A percentile compares a stretch with the other conserved stretches of the same genome.
Evolutionary conservation across 1,140 invertebrate species (phyloP).

Genomic region (Lepidotrigona ventralis): DNA sequence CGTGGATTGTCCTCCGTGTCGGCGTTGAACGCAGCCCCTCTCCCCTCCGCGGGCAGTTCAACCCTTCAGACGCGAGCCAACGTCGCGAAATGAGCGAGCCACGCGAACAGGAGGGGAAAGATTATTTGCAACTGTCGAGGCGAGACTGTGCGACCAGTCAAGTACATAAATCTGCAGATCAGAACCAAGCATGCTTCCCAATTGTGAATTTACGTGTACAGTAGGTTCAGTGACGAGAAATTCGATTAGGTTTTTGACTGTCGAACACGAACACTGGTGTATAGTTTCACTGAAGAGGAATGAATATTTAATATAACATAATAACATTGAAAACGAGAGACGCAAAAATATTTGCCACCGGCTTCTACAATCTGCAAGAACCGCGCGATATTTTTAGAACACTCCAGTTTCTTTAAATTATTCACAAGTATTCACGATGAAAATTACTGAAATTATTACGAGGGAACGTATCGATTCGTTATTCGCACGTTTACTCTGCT

Average conservation of each 20-base stretch:
- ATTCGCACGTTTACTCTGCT: too few relatives aligned
- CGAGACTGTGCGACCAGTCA: constrained; percentile 18
- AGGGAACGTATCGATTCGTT: too few relatives aligned
- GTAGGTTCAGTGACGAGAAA: background rate
- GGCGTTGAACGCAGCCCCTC: background rate
- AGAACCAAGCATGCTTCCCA: background rate
- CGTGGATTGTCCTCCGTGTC: constrained; percentile 38
- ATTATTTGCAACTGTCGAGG: constrained; percentile 55
- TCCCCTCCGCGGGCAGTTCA: background rate
- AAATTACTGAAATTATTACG: too few relatives aligned
- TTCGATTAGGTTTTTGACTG: too few relatives aligned
- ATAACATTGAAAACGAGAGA: too few relatives aligned
- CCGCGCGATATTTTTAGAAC: too few relatives aligned
- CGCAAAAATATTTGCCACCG: too few relatives aligned
- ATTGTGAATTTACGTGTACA: background rate
- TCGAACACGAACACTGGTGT: background rate
- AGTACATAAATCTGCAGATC: background rate
- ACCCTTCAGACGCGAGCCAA: background rate
- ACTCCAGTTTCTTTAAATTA: too few relatives aligned
- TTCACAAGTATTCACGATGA: too few relatives aligned
- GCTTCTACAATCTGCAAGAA: too few relatives aligned
- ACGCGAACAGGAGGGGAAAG: background rate
- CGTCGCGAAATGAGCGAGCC: constrained; percentile 41
- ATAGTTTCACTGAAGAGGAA: too few relatives aligned
- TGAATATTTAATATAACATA: too few relatives aligned